Percentiles rank a stretch among this genome's conserved stretches.
phyloP scores from a whole-genome alignment of 1,140 invertebrate genomes.

The Cylas formicarius region DNA sequence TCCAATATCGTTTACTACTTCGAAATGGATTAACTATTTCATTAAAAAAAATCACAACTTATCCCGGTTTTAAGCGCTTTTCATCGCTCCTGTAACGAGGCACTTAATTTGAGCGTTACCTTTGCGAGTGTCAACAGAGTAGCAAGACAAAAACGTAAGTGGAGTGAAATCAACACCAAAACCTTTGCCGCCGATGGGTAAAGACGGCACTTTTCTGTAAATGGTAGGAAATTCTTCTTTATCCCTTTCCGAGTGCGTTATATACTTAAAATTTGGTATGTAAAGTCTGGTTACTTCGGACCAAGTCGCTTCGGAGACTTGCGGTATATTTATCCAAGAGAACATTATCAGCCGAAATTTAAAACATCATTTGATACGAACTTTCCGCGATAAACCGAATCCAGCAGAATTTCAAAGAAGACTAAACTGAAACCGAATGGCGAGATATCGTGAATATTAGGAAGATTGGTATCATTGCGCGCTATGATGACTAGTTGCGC shows the following conservation, averaged over 20 bases:
- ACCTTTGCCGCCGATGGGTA: slow-evolving; percentile 30
- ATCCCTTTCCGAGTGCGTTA: slow-evolving; percentile 60
- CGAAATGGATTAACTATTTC: too few species aligned
- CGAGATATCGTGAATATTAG: too few species aligned
- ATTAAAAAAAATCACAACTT: too few species aligned
- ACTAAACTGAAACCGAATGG: too few species aligned
- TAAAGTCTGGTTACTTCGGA: slow-evolving; percentile 40
- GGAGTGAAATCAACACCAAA: slow-evolving; percentile 47
- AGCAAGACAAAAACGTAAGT: slow-evolving; percentile 53
- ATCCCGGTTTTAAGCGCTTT: too few species aligned
- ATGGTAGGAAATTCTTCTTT: slow-evolving; percentile 53
- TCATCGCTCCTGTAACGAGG: too few species aligned
- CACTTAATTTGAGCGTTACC: too few species aligned
- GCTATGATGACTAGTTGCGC: slow-evolving; percentile 19
- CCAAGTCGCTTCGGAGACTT: slow-evolving; percentile 34
- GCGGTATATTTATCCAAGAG: slow-evolving; percentile 36
- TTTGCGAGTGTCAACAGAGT: slow-evolving; percentile 58
- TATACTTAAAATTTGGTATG: slow-evolving; percentile 49
- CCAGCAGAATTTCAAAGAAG: slow-evolving; percentile 2
- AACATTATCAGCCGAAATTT: slow-evolving; percentile 32
- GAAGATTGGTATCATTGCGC: slow-evolving; percentile 16
- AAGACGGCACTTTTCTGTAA: slow-evolving; percentile 45
- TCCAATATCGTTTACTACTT: too few species aligned
- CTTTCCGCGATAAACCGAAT: background rate
- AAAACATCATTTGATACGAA: slow-evolving; percentile 13